Evolutionary conservation across 1,140 invertebrate genomes (phyloP).

Genomic region (Limonius californicus): DNA sequence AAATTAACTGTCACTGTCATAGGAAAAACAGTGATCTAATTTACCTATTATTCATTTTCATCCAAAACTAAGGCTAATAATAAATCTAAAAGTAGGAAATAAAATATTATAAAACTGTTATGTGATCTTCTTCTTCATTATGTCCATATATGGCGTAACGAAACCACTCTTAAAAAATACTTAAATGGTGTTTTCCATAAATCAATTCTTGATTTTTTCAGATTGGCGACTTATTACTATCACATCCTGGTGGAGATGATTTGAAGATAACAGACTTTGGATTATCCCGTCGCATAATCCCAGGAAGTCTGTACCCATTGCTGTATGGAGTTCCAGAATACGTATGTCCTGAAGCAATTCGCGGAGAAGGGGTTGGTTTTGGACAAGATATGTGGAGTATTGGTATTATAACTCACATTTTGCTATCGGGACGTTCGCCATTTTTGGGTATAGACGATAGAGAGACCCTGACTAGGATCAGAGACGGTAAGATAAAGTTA

Average conservation of each 20-base stretch:
- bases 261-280: slow-evolving; percentile 89
- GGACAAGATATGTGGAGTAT: slow-evolving; percentile 90
- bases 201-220: too few species aligned
- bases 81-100: too few species aligned
- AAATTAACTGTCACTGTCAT: too few species aligned
- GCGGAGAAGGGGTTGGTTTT: slow-evolving; percentile 79
- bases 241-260: slow-evolving; percentile 75
- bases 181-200: too few species aligned
- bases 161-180: too few species aligned
- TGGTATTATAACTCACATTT: slow-evolving; percentile 87
- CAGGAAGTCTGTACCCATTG: slow-evolving; percentile 65
- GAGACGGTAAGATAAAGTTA: slow-evolving; percentile 26
- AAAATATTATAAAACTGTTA: too few species aligned
- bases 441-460: slow-evolving; percentile 81
- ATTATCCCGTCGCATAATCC: slow-evolving; percentile 68
- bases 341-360: slow-evolving; percentile 83
- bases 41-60: too few species aligned
- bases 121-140: too few species aligned
- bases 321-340: slow-evolving; percentile 88
- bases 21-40: too few species aligned
- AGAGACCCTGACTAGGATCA: slow-evolving; percentile 75
- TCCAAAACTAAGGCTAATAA: too few species aligned
- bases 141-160: too few species aligned
- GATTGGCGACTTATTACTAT: slow-evolving; percentile 85
- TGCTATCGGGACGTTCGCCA: slow-evolving; percentile 76